Base-by-base conservation (phyloP, 2,797 vertebrate species). In the Xerus rutilus region DNA sequence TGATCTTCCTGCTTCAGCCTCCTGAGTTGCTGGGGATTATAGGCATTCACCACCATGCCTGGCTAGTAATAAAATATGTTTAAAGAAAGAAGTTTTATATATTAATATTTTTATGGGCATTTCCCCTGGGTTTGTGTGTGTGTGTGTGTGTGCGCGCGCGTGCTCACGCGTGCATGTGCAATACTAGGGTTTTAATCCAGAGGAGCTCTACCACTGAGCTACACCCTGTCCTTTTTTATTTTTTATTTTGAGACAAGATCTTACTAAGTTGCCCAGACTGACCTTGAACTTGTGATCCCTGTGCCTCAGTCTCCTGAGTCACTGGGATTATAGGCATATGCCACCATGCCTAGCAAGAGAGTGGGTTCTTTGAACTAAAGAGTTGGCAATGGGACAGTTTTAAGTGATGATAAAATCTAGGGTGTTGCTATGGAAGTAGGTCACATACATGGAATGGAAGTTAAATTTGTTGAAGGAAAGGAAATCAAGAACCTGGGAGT, bases 401-500 rank as follows among this genome's bases (percentile, higher is more conserved):
- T 43, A 43, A 21, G 35, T 72, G 59, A 82, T 82, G 94, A 92
- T 82, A 91, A 85, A 47, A 88, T 88, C 67, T 39, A 77, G 54
- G 73, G n/a, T 69, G 57, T 69, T 91, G 54, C 78, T 30, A 11
- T 47, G 23, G 54, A 72, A 54, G 10, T 32, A 74, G 90, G 77
- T 59, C 81, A 65, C 72, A 94, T 84, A 52, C 78, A 78, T 72
- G 13, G 76, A 94, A 73, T 43, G 57, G 52, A 77, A 72, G 65
- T 78, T 74, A 92, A 62, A 74, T 81, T 28, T 49, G 52, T 81
- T 23, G 28, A 73, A 83, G 65, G 57, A 70, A 82, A 97, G 45
- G 85, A 94, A 91, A 91, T 92, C 15, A 86, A 45, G 76, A 89
- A 49, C 92, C 23, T 59, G 67, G 1, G 25, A 89, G 62, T 83